Base-by-base conservation (phyloP, 2,888 invertebrate genomes). In the Branchipolynoe longqiensis region DNA sequence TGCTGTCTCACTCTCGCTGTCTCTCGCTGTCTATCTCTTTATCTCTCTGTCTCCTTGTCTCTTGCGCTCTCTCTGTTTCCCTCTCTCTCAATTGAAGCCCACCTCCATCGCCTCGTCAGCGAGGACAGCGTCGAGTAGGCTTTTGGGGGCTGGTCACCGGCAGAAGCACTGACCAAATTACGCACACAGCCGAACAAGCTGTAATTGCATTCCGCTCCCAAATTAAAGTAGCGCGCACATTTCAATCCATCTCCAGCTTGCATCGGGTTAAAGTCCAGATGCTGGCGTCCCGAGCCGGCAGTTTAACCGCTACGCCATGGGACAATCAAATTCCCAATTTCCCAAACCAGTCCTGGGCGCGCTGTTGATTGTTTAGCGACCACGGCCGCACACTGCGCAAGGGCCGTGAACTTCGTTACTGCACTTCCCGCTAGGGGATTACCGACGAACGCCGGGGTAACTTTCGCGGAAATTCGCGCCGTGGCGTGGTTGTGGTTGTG, bases 201-300 rank as follows among this genome's bases (percentile, higher is more conserved):
- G 69, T 69, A 69, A 69, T 69, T 69, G 69, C 69, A 69, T 69
- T 69, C 69, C 69, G 2, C 36, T 33, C n/a, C 69, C 69, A 69
- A 69, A 69, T 69, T 69, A 69, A 69, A 69, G 36, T 38, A n/a
- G 22, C 18, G 38, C 33, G 69, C 69, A 69, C 69, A 69, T 69
- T 69, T 69, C 69, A 69, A 69, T 69, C 69, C 33, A 69, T 69
- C 69, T 69, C n/a, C 38, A 0, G 69, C 36, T 33, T 69, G 38
- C 38, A 69, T 69, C 69, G 22, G 36, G 38, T 69, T 69, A 69
- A 69, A 69, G 69, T n/a, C 69, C n/a, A 33, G 69, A 69, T 69
- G 33, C n/a, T n/a, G n/a, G 69, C 18, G 36, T 69, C 69, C 69
- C 69, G 4, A 62, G 28, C 1, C 28, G 1, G 31, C 14, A 36